A percentile compares a stretch with the other conserved stretches of the same genome.
These are phyloP conservation scores for Alsophila aescularia DNA, from an alignment of 2,888 invertebrate genomes.

Conservation along the genomic window DNA sequence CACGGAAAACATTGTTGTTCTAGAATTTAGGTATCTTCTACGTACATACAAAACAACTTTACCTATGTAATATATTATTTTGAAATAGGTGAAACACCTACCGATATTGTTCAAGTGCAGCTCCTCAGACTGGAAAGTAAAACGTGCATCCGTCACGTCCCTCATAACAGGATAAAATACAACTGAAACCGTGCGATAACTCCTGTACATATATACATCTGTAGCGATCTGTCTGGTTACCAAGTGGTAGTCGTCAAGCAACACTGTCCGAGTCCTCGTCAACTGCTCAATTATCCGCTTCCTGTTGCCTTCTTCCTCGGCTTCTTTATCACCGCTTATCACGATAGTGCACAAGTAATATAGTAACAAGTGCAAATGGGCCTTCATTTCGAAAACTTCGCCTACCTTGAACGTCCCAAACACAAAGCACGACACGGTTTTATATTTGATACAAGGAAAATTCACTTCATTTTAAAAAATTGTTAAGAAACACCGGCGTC, in stretches of 20 bases:
- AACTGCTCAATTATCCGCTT: constrained; percentile 71
- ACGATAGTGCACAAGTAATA: constrained; percentile 64
- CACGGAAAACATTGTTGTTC: too few species aligned
- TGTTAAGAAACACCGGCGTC: not conserved
- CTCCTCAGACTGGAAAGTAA: constrained; percentile 79
- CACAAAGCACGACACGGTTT: constrained; percentile 8
- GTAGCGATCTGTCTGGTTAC: constrained; percentile 76
- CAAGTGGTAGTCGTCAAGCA: constrained; percentile 71
- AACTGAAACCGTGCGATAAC: constrained; percentile 77
- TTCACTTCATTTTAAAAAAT: constrained; percentile 10
- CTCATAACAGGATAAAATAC: constrained; percentile 71
- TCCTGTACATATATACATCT: constrained; percentile 77
- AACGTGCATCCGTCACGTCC: constrained; percentile 73
- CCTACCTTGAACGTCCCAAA: constrained; percentile 53
- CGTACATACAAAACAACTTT: too few species aligned
- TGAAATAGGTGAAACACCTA: constrained; percentile 46
- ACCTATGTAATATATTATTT: not conserved
- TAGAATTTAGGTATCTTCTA: too few species aligned
- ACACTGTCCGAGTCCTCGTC: constrained; percentile 68
- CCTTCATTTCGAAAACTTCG: constrained; percentile 59
- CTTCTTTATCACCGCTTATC: constrained; percentile 65
- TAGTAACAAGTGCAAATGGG: constrained; percentile 60
- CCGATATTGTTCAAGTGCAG: constrained; percentile 79
- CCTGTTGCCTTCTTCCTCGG: constrained; percentile 66
- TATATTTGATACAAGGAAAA: not conserved